Percentiles rank a stretch among this genome's conserved stretches.
phyloP scores from a whole-genome alignment of 2,797 vertebrate species.

The Schizothorax lantsangensis region DNA sequence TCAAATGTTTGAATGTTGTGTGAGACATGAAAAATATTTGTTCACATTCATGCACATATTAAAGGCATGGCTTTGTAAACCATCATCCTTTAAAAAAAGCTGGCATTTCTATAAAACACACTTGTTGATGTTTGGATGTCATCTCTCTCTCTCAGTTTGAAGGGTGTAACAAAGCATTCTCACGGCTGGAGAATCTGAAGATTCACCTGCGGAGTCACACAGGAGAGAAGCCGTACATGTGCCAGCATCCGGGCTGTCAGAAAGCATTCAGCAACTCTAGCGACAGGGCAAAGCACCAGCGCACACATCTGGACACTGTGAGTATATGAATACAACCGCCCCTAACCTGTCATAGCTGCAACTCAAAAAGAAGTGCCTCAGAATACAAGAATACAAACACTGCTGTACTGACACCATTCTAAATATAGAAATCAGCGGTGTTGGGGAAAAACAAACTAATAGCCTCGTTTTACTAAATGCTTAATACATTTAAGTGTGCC shows the following conservation, averaged over 20 bases:
- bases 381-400: background rate
- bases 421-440: background rate
- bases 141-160: slow-evolving; percentile 81
- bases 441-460: background rate
- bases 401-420: background rate
- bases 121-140: background rate
- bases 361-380: background rate
- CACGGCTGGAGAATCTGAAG: slow-evolving; percentile 94
- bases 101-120: background rate
- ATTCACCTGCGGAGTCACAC: slow-evolving; percentile 97
- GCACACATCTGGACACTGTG: slow-evolving; percentile 98
- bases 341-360: too few species aligned
- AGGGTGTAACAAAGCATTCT: slow-evolving; percentile 95
- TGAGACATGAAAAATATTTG: background rate
- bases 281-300: slow-evolving; percentile 97
- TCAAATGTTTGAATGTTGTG: background rate
- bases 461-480: background rate
- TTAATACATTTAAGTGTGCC: background rate
- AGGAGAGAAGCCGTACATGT: slow-evolving; percentile 97
- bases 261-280: slow-evolving; percentile 99
- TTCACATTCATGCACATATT: slow-evolving; percentile 16
- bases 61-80: background rate
- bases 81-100: background rate
- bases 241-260: slow-evolving; percentile 97
- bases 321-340: slow-evolving; percentile 64